Base-by-base conservation (phyloP, 2,888 invertebrate genomes). In the Amaurobius ferox region DNA sequence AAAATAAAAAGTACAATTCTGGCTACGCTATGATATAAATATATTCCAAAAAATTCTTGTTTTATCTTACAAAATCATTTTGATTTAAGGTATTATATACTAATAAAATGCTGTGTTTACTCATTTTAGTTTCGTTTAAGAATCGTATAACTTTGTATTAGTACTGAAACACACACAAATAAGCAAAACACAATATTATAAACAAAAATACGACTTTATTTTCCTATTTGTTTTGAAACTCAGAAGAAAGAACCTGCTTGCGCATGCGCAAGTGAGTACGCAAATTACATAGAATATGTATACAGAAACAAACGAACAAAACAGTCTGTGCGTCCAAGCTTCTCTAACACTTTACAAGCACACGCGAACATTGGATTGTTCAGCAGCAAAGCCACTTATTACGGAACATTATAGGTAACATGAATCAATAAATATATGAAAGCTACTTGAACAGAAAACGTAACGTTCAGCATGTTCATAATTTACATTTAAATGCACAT, bases 141-240 rank as follows among this genome's bases (percentile, higher is more conserved):
- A 7, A 35, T 35, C 35, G 5, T 7, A 9, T 35, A 35, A 35
- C 5, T 35, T 35, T 35, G n/a, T 9, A 35, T 35, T 35, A 35
- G 6, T 7, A 9, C 5, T 35, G 9, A 35, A 35, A 5, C 5
- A 61, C 61, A n/a, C 61, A 30, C 11, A 64, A 28, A 64, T 11
- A 64, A n/a, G 35, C 7, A 32, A 66, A 66, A 7, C 7, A 7
- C 13, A 16, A 5, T 32, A 32, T 32, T 35, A 66, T 66, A 66
- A 66, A 66, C 35, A 66, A 81, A 81, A 81, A 81, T 81, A 81
- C 81, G 76, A 68, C 70, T 81, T 81, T 81, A 81, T 81, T 81
- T 70, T 2, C 35, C 70, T 81, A 81, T 16, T 29, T 62, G 48
- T 76, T 76, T 70, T 39, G 3, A 55, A 55, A 55, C 55, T 44